Conservation (phyloP, 2,888 invertebrate genomes). For the Cylloceria caligata region DNA sequence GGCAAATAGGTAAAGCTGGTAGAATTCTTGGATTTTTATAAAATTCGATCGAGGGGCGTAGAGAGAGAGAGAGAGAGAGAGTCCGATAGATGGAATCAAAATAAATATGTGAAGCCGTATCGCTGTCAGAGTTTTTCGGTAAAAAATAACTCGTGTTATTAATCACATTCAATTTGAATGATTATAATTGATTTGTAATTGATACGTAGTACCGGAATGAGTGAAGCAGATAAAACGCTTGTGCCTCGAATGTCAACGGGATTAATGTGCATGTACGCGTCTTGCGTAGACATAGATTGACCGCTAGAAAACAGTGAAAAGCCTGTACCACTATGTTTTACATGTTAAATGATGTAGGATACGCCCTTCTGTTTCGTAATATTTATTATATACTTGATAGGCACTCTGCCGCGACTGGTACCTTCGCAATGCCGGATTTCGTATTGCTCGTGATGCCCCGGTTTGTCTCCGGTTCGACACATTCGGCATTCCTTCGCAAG, state of each 20-base stretch:
- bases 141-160: not conserved
- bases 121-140: too few species aligned
- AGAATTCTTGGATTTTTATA: too few species aligned
- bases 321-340: too few species aligned
- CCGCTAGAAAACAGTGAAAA: too few species aligned
- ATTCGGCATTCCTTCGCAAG: slow-evolving; percentile 14
- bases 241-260: slow-evolving; percentile 55
- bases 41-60: too few species aligned
- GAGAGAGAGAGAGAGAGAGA: too few species aligned
- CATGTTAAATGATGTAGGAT: too few species aligned
- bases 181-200: not conserved
- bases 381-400: not conserved
- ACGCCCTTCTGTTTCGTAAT: too few species aligned
- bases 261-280: slow-evolving; percentile 62
- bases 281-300: not conserved
- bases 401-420: slow-evolving; percentile 6
- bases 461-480: slow-evolving; percentile 32
- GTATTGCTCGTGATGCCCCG: slow-evolving; percentile 20
- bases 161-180: not conserved
- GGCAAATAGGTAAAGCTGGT: too few species aligned
- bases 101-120: too few species aligned
- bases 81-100: too few species aligned
- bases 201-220: slow-evolving; percentile 58
- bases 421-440: slow-evolving; percentile 16
- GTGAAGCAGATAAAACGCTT: slow-evolving; percentile 56